A percentile compares a stretch with the other conserved stretches of the same genome.
These are phyloP conservation scores for Eledone cirrhosa DNA, from an alignment of 2,888 invertebrate genomes.

Conservation along the genomic window DNA sequence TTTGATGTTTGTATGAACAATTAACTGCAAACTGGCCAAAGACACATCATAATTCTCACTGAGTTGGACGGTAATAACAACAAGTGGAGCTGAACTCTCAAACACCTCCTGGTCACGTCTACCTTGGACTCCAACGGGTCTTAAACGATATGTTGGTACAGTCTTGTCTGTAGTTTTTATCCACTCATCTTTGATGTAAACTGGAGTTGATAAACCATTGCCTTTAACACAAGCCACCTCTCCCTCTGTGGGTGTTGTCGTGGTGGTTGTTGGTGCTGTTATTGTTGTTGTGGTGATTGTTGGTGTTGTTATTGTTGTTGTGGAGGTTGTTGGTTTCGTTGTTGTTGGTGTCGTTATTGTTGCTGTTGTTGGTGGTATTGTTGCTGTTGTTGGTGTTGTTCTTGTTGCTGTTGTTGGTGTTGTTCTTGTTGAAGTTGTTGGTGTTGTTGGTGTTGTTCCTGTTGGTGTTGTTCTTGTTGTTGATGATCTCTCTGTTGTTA, in stretches of 20 bases:
- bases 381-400: too few relatives aligned
- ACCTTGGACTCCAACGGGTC: not conserved
- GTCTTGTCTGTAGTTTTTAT: not conserved
- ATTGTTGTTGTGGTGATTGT: too few relatives aligned
- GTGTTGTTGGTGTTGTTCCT: too few relatives aligned
- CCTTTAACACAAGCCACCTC: not conserved
- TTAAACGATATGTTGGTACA: not conserved
- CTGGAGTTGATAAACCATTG: not conserved
- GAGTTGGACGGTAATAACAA: conserved; percentile 4
- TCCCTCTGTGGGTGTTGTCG: not conserved
- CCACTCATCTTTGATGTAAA: conserved; percentile 4
- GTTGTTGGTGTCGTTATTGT: too few relatives aligned
- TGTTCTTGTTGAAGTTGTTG: too few relatives aligned
- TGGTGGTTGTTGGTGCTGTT: too few relatives aligned
- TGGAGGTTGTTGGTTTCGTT: too few relatives aligned
- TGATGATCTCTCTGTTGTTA: too few relatives aligned
- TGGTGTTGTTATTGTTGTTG: too few relatives aligned
- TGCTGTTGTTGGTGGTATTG: too few relatives aligned
- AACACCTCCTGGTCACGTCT: not conserved
- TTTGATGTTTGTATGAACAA: conserved; percentile 7
- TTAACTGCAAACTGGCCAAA: conserved; percentile 2
- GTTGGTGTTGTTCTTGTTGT: too few relatives aligned
- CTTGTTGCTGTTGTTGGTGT: too few relatives aligned
- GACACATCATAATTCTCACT: not conserved
- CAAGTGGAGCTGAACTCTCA: not conserved